phyloP scores from a whole-genome alignment of 2,888 invertebrate genomes.

The Polymixis lichenea region DNA sequence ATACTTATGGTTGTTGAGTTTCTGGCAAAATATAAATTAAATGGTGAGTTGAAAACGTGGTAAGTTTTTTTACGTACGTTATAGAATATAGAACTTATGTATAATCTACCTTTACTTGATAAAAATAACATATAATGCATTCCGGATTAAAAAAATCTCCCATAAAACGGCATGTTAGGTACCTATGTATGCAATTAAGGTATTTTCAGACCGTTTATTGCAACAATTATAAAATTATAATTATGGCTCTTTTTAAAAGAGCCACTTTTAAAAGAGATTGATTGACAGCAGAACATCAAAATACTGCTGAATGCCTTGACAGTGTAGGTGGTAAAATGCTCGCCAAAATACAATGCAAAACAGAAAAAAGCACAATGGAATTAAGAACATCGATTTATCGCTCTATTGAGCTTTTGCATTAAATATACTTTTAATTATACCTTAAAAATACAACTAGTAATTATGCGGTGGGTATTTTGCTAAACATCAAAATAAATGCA shows the following conservation, averaged over 20 bases:
- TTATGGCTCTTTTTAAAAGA: neutral
- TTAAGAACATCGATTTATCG: conserved; percentile 79
- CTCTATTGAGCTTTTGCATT: conserved; percentile 79
- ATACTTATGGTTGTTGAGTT: too few relatives aligned
- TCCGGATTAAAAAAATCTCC: too few relatives aligned
- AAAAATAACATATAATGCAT: too few relatives aligned
- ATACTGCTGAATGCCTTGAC: conserved; percentile 38
- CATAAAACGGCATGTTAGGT: too few relatives aligned
- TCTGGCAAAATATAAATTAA: too few relatives aligned
- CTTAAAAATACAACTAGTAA: conserved; percentile 75
- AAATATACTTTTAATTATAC: conserved; percentile 87
- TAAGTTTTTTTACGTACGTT: too few relatives aligned
- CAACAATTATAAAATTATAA: conserved; percentile 1
- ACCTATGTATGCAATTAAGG: too few relatives aligned
- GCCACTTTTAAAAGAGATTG: conserved; percentile 49
- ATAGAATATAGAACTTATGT: too few relatives aligned
- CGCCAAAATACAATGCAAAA: conserved; percentile 53
- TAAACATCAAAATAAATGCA: conserved; percentile 83
- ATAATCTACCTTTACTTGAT: too few relatives aligned
- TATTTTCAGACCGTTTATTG: neutral
- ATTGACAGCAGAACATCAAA: conserved; percentile 60
- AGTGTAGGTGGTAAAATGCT: conserved; percentile 43
- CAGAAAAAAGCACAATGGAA: conserved; percentile 68
- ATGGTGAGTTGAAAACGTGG: too few relatives aligned
- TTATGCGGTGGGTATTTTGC: conserved; percentile 82